Percentiles rank a stretch among this genome's conserved stretches.
Conservation (phyloP, 1,140 invertebrate genomes). For the Teleogryllus occipitalis region DNA sequence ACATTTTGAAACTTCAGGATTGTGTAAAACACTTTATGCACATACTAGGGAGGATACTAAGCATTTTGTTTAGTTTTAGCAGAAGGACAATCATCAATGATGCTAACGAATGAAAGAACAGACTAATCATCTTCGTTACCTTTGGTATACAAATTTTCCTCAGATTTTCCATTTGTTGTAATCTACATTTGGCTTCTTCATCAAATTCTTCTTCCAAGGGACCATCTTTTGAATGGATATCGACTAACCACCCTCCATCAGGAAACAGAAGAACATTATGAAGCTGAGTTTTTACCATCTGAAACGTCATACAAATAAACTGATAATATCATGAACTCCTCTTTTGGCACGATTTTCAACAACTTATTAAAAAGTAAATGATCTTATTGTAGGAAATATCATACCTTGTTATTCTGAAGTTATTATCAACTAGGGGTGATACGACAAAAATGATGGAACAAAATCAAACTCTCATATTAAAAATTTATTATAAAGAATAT, state of each 20-base stretch:
- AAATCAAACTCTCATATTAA: too few species aligned
- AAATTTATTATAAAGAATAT: too few species aligned
- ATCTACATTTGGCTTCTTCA: slow-evolving; percentile 40
- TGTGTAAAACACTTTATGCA: background rate
- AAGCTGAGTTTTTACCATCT: slow-evolving; percentile 66
- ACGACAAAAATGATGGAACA: too few species aligned
- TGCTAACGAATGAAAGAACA: background rate
- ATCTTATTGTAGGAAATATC: too few species aligned
- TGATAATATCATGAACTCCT: background rate
- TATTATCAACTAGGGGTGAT: too few species aligned
- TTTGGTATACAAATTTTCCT: slow-evolving; percentile 77
- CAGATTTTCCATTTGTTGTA: slow-evolving; percentile 60
- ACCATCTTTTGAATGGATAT: slow-evolving; percentile 45
- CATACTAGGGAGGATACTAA: background rate
- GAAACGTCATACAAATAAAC: slow-evolving; percentile 11
- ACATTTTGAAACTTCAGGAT: background rate
- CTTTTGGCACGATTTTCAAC: too few species aligned
- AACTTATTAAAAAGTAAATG: background rate
- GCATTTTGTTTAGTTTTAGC: background rate
- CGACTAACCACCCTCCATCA: slow-evolving; percentile 81
- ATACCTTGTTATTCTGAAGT: too few species aligned
- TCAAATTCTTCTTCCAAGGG: slow-evolving; percentile 36
- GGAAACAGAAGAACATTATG: slow-evolving; percentile 86
- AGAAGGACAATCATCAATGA: background rate
- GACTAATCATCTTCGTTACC: slow-evolving; percentile 28